Evolutionary conservation across 1,140 invertebrate genomes (phyloP), one percentile per base, ranked within the genome.

Genomic region (Homarus americanus): DNA sequence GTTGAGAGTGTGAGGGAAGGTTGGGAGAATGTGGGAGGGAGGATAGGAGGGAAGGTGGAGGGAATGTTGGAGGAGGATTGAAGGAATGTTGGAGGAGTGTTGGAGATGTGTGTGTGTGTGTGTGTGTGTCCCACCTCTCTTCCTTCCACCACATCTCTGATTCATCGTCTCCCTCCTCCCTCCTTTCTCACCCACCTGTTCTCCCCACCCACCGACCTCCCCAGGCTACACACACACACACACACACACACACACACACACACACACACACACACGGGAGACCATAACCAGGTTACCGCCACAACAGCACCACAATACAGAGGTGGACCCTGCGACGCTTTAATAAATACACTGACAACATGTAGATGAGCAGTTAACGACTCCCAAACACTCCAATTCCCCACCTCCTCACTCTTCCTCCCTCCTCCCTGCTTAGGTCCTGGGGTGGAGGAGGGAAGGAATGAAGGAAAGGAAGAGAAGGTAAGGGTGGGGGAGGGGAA

Each of bases 71-170:
- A 49, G 44, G 24, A 28, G 24, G 44, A 9, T 15, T 82, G 10
- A 36, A 9, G 9, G 44, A 49, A 28, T 82, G 44, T 82, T n/a
- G n/a, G n/a, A n/a, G n/a, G n/a, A n/a, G n/a, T n/a, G n/a, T n/a
- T n/a, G n/a, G n/a, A n/a, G n/a, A 28, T 82, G 44, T 82, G 44
- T 83, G 63, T 83, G 63, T 83, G 63, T 83, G 63, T 83, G 63
- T 83, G 63, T 83, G 80, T 83, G 80, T 83, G 80, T 83, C 66
- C 24, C 66, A 69, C 24, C 66, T 69, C 66, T 69, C 66, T 34
- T 34, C 7, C 5, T 28, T 69, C 66, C 66, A 24, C 5, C 66
- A n/a, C 32, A 4, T 28, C 5, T 69, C 66, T 69, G n/a, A n/a
- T n/a, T n/a, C n/a, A n/a, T 69, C 24, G 24, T 69, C 66, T 5